Percentiles rank a stretch among this genome's conserved stretches.
phyloP scores from a whole-genome alignment of 2,113 vertebrate species.

The human region GRCh38 chr13:90602001-90602500 shows the following conservation, averaged over 20 bases:
- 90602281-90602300: not conserved
- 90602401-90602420: constrained; percentile 37
- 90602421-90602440: constrained; percentile 35
- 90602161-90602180: not conserved
- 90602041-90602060: constrained; percentile 77
- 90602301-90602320: not conserved
- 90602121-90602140: constrained; percentile 58
- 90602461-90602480: constrained; percentile 29
- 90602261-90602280: constrained; percentile 37
- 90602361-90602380: constrained; percentile 43
- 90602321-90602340: not conserved
- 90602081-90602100: constrained; percentile 78
- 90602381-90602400: not conserved
- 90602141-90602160: constrained; percentile 62
- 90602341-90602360: constrained; percentile 50
- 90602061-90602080: constrained; percentile 70
- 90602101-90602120: constrained; percentile 74
- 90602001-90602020: constrained; percentile 77
- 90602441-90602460: not conserved
- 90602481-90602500: constrained; percentile 11
- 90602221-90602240: constrained; percentile 28
- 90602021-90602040: constrained; percentile 79
- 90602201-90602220: constrained; percentile 51
- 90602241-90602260: constrained; percentile 58
- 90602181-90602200: not conserved